These are phyloP conservation scores for Glossosoma conforme DNA, from an alignment of 1,140 invertebrate species.

Conservation along the genomic window DNA sequence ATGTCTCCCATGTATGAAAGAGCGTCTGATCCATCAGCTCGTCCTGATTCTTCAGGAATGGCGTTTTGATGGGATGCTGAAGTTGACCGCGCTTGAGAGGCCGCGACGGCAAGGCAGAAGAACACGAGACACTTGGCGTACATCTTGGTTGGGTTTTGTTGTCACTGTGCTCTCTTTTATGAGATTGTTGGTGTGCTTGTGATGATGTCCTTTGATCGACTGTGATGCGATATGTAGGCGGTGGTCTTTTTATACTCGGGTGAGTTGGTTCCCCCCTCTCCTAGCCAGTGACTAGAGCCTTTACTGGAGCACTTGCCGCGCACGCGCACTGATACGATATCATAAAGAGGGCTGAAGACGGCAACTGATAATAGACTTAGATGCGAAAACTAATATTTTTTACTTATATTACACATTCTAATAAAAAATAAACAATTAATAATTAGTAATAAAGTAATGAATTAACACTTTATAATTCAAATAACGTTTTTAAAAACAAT, in stretches of 20 bases:
- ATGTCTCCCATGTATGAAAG: constrained; percentile 39
- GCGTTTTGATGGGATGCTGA: constrained; percentile 42
- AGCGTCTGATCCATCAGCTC: constrained; percentile 39
- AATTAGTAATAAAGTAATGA: no score
- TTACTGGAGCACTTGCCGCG: constrained; percentile 18
- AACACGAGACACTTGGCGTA: constrained; percentile 41
- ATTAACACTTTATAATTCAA: no score
- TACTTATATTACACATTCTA: no score
- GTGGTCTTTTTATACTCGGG: constrained; percentile 26
- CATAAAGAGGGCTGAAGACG: no score
- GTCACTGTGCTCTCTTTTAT: constrained; percentile 14
- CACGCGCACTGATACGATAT: no score
- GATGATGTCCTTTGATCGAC: constrained; percentile 23
- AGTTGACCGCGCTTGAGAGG: constrained; percentile 39
- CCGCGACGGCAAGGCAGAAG: constrained; percentile 41
- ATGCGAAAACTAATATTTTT: no score
- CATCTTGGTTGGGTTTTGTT: constrained; percentile 16
- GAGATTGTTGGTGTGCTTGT: constrained; percentile 24
- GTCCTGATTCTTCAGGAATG: constrained; percentile 35
- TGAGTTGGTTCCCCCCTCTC: constrained; percentile 13
- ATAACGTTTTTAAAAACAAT: no score
- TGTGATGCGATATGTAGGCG: constrained; percentile 18
- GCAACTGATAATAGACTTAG: no score
- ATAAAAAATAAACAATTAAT: no score
- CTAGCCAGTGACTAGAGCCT: constrained; percentile 7